Base-by-base conservation (phyloP, 35 echinoderm and acorn worm species). In the Heliocidaris erythrogramma region DNA sequence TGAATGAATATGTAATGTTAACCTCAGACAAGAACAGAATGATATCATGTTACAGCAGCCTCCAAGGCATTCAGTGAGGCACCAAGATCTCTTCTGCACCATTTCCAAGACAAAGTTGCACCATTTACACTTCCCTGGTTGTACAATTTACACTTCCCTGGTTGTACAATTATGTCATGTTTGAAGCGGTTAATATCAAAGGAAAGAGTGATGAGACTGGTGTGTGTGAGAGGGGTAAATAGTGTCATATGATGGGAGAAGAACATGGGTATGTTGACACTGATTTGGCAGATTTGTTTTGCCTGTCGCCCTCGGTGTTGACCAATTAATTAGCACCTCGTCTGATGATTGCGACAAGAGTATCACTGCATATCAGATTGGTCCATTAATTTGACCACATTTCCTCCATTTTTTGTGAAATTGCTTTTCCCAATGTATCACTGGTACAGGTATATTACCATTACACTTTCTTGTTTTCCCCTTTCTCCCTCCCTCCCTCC, bases 271-370 rank as follows among this genome's bases (percentile, higher is more conserved):
- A 78, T 78, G 65, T 78, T 78, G 65, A 78, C 65, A 78, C 65
- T 78, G 65, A 78, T 78, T 78, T 78, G 65, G 18, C 27, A 27
- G 65, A 78, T 78, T 78, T 78, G 65, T 78, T 78, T 78, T 78
- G 27, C 27, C 65, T 78, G 65, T 78, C 21, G 65, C 65, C 65
- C 65, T 78, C 65, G 21, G 27, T 78, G 65, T 78, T 78, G 65
- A 78, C 65, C 65, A 78, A 78, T 78, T 21, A 78, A 78, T 78
- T 78, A 78, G 65, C 65, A 78, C 65, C 65, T 78, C 65, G 21
- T 78, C 65, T 78, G 18, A 78, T 78, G 65, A 78, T 78, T 78
- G 18, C 65, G 17, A 78, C 65, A 78, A 27, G 65, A 78, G 18
- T 78, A 27, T 78, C 27, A 24, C 65, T 78, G 21, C 21, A 78